Conservation (phyloP, 2,888 invertebrate genomes). For the Morinoia aosen region DNA sequence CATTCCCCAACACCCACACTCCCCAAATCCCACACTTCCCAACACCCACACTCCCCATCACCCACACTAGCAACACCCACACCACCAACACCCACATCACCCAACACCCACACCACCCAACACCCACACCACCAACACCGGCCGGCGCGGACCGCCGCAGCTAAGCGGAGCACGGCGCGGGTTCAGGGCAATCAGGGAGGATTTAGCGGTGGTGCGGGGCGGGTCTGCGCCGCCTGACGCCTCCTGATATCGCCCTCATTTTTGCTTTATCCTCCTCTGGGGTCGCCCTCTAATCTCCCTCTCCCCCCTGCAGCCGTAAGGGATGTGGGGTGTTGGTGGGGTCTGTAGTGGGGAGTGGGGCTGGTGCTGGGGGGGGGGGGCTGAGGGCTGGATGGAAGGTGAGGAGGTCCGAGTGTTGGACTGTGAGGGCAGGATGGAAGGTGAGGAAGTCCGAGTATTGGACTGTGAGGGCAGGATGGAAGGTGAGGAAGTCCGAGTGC, state of each 20-base stretch:
- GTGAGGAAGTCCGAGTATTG: too few relatives aligned
- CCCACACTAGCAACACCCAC: neutral
- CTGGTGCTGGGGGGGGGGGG: neutral
- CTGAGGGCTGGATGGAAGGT: neutral
- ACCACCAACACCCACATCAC: neutral
- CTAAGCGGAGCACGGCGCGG: neutral
- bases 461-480: neutral
- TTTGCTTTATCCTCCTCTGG: conserved; percentile 9
- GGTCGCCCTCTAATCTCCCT: neutral
- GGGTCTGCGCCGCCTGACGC: neutral
- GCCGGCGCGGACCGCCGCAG: too few relatives aligned
- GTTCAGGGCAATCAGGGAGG: neutral
- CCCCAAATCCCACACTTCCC: neutral
- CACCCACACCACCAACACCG: too few relatives aligned
- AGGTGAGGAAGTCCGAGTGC: too few relatives aligned
- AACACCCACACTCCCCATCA: neutral
- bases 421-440: too few relatives aligned
- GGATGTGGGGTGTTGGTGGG: neutral
- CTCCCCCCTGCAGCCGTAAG: neutral
- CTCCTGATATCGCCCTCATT: conserved; percentile 23
- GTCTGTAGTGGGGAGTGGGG: neutral
- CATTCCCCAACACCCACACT: neutral
- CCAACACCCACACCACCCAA: too few relatives aligned
- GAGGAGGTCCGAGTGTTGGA: too few relatives aligned
- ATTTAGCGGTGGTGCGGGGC: neutral